These are phyloP conservation scores for Chloroceryle amazona DNA, from an alignment of 2,797 vertebrate species.

Conservation along the genomic window DNA sequence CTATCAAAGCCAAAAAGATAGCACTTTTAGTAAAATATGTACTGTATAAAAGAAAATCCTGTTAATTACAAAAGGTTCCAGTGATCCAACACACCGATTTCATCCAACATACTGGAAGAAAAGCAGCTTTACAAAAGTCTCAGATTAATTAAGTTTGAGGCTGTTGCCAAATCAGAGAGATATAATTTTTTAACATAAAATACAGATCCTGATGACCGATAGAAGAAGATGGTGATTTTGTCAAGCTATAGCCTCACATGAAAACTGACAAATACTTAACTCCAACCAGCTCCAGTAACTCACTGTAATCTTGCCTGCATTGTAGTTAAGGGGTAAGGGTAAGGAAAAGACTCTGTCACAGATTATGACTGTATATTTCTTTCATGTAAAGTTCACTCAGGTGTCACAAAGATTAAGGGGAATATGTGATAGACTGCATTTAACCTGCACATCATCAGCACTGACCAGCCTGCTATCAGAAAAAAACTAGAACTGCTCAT, in stretches of 20 bases:
- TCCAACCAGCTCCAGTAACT: not conserved
- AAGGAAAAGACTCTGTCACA: not conserved
- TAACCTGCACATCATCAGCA: not conserved
- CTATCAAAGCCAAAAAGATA: not conserved
- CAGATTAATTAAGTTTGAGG: not conserved
- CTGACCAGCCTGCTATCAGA: not conserved
- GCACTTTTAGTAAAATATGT: not conserved
- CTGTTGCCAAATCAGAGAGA: not conserved
- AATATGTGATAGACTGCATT: not conserved
- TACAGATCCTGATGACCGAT: not conserved
- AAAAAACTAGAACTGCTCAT: not conserved
- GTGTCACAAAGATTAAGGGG: not conserved
- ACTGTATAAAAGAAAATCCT: not conserved
- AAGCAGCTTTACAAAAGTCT: not conserved
- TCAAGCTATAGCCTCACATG: not conserved
- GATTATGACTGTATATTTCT: not conserved
- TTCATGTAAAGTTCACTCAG: not conserved
- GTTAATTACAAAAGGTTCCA: not conserved
- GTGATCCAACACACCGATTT: not conserved
- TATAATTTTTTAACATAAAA: not conserved
- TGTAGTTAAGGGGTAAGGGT: not conserved
- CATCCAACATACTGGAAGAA: not conserved
- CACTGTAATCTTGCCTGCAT: not conserved
- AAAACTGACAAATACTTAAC: not conserved
- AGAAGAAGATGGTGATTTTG: not conserved